Conservation (phyloP, 2,113 vertebrate genomes). For the Coptodon rendalli region DNA sequence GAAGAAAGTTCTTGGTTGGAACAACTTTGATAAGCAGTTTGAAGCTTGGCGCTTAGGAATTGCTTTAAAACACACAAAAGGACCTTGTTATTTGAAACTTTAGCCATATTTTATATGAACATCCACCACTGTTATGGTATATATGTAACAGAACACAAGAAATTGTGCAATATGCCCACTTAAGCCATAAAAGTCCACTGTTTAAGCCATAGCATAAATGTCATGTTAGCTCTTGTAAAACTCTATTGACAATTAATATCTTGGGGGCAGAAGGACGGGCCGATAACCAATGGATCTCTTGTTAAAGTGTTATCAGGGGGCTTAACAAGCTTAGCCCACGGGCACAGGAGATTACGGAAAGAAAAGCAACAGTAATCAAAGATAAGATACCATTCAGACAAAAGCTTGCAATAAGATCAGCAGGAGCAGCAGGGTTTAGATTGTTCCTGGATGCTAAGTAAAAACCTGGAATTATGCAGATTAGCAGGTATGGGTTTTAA, state of each 20-base stretch:
- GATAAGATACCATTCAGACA: constrained; percentile 7
- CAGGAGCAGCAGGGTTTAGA: not conserved
- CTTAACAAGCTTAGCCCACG: constrained; percentile 29
- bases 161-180: not conserved
- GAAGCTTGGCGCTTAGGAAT: not conserved
- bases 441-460: not conserved
- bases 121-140: not conserved
- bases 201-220: not conserved
- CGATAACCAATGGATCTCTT: constrained; percentile 10
- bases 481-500: not conserved
- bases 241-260: constrained; percentile 4
- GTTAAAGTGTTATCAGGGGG: constrained; percentile 31
- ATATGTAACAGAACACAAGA: not conserved
- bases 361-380: constrained; percentile 15
- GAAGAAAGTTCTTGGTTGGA: not conserved
- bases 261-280: not conserved
- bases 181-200: not conserved
- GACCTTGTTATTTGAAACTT: not conserved
- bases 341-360: constrained; percentile 23
- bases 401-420: not conserved
- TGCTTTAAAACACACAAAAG: not conserved
- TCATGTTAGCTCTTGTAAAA: not conserved
- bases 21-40: not conserved
- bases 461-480: not conserved
- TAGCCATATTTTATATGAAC: not conserved